These are phyloP conservation scores for western clawed frog (Xenopus tropicalis) DNA, from an alignment of 2,113 vertebrate genomes.

Conservation along the genomic window UCB_Xtro_10.0 CM004447.2:149937001-149937500, in stretches of 20 bases:
- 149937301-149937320: slow-evolving; percentile 76
- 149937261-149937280: slow-evolving; percentile 79
- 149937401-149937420: slow-evolving; percentile 67
- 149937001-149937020: neutral
- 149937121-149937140: slow-evolving; percentile 46
- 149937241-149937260: slow-evolving; percentile 74
- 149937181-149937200: slow-evolving; percentile 70
- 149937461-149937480: too few species aligned
- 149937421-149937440: slow-evolving; percentile 75
- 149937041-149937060: neutral
- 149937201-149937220: slow-evolving; percentile 72
- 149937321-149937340: slow-evolving; percentile 78
- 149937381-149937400: slow-evolving; percentile 82
- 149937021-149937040: neutral
- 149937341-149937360: slow-evolving; percentile 83
- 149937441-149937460: neutral
- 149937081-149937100: slow-evolving; percentile 17
- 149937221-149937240: slow-evolving; percentile 67
- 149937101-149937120: slow-evolving; percentile 27
- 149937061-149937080: slow-evolving; percentile 30
- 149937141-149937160: slow-evolving; percentile 62
- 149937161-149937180: slow-evolving; percentile 69
- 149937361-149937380: slow-evolving; percentile 71
- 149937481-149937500: too few species aligned
- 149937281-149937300: slow-evolving; percentile 68